A percentile compares a stretch with the other conserved stretches of the same genome.
Conservation (phyloP, 2,113 vertebrate genomes). For the Hypomesus transpacificus region DNA sequence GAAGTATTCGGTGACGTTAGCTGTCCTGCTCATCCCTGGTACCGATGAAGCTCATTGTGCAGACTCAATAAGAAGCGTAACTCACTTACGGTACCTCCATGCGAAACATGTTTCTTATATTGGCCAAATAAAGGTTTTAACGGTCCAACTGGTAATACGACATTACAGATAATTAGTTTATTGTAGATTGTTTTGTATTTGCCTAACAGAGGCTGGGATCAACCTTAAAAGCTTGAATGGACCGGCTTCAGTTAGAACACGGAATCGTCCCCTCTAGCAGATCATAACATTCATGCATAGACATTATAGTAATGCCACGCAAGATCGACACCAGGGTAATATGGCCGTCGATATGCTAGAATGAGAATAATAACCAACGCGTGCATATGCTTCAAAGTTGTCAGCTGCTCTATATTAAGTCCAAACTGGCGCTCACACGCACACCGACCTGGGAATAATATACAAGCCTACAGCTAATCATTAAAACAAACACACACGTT, state of each 20-base stretch:
- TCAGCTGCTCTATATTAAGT: neutral
- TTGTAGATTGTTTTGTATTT: conserved; percentile 13
- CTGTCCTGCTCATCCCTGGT: conserved; percentile 30
- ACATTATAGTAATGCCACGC: conserved; percentile 45
- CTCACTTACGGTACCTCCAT: conserved; percentile 13
- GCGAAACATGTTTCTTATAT: conserved; percentile 40
- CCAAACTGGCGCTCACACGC: neutral
- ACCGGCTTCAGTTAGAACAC: conserved; percentile 7
- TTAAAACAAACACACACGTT: neutral
- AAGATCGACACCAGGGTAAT: conserved; percentile 42
- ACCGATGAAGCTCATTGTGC: conserved; percentile 47
- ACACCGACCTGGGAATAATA: neutral
- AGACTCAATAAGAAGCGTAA: conserved; percentile 46
- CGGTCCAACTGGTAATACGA: conserved; percentile 21
- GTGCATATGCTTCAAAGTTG: neutral
- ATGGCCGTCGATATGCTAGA: conserved; percentile 41
- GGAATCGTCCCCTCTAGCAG: conserved; percentile 5
- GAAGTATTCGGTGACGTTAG: conserved; percentile 70
- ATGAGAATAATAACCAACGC: conserved; percentile 11
- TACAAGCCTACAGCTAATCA: neutral
- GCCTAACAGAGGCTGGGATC: neutral
- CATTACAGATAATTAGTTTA: conserved; percentile 15
- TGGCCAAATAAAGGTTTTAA: conserved; percentile 34
- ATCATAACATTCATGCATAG: conserved; percentile 51
- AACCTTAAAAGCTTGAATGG: conserved; percentile 2